phyloP scores from a whole-genome alignment of 2,113 vertebrate species.

The Silurus glanis region DNA sequence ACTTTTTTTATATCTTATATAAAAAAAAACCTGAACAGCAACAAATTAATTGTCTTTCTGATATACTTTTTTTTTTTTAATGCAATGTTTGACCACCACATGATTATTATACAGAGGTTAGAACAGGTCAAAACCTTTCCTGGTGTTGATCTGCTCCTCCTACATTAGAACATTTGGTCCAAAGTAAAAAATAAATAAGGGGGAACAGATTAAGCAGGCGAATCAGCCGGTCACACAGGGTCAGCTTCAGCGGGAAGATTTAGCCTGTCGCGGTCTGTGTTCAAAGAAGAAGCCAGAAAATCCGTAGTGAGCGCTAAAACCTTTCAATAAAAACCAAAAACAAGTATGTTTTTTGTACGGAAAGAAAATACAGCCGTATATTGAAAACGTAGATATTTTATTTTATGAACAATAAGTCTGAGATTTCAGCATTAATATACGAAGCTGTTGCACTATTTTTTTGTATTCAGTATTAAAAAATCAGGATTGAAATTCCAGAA shows the following conservation, averaged over 20 bases:
- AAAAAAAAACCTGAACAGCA: not conserved
- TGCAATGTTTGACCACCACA: not conserved
- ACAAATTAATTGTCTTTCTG: not conserved
- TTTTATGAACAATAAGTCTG: not conserved
- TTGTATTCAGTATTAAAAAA: no score
- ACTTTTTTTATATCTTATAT: no score
- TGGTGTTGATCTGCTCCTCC: not conserved
- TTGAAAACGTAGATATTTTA: not conserved
- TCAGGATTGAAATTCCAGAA: no score
- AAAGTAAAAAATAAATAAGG: conserved; percentile 2
- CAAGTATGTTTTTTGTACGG: not conserved
- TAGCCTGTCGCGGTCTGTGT: not conserved
- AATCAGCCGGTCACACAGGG: not conserved
- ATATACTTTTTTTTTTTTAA: not conserved
- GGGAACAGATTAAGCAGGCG: not conserved
- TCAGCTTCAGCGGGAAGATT: not conserved
- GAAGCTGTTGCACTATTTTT: no score
- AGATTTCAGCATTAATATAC: not conserved
- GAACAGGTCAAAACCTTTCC: conserved; percentile 4
- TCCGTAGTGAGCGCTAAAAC: not conserved
- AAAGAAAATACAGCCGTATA: not conserved
- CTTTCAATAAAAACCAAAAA: not conserved
- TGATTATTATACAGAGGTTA: conserved; percentile 19
- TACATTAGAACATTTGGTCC: not conserved
- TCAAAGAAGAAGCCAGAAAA: not conserved